Evolutionary conservation across 2,797 vertebrate genomes (phyloP).

Genomic region (Florisuga fusca): DNA sequence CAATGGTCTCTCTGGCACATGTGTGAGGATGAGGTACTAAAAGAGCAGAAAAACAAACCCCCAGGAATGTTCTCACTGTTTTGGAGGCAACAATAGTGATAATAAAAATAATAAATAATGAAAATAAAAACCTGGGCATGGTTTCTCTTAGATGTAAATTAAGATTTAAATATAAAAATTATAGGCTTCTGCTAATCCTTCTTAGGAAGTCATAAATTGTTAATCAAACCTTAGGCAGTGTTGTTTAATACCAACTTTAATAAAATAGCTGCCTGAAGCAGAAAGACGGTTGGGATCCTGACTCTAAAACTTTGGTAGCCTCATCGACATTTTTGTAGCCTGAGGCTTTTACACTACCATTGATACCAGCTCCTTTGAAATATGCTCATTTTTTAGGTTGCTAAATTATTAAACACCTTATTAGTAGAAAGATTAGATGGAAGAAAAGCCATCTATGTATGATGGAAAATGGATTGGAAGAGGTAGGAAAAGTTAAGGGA

Average conservation of each 20-base stretch:
- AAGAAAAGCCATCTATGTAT: slow-evolving; percentile 69
- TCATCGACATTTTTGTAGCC: slow-evolving; percentile 69
- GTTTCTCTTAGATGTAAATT: slow-evolving; percentile 72
- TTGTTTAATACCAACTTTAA: slow-evolving; percentile 83
- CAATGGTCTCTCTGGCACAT: neutral
- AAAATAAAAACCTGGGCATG: slow-evolving; percentile 32
- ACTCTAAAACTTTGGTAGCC: slow-evolving; percentile 74
- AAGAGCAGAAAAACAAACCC: neutral
- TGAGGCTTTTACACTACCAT: slow-evolving; percentile 61
- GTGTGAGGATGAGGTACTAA: neutral
- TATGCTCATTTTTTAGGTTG: slow-evolving; percentile 75
- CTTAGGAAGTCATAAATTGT: slow-evolving; percentile 80
- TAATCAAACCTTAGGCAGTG: slow-evolving; percentile 79
- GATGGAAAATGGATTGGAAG: slow-evolving; percentile 66
- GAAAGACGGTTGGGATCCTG: slow-evolving; percentile 75
- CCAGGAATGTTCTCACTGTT: neutral
- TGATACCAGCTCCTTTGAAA: slow-evolving; percentile 76
- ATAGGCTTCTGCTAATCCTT: slow-evolving; percentile 79
- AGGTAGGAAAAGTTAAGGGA: slow-evolving; percentile 71
- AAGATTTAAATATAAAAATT: slow-evolving; percentile 82
- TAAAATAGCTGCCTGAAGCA: slow-evolving; percentile 80
- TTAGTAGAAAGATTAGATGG: slow-evolving; percentile 74
- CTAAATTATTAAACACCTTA: slow-evolving; percentile 80
- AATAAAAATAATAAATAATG: slow-evolving; percentile 35
- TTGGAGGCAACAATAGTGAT: neutral